Evolutionary conservation across 2,888 invertebrate species (phyloP).

Genomic region (Drosophila mulleri): DNA sequence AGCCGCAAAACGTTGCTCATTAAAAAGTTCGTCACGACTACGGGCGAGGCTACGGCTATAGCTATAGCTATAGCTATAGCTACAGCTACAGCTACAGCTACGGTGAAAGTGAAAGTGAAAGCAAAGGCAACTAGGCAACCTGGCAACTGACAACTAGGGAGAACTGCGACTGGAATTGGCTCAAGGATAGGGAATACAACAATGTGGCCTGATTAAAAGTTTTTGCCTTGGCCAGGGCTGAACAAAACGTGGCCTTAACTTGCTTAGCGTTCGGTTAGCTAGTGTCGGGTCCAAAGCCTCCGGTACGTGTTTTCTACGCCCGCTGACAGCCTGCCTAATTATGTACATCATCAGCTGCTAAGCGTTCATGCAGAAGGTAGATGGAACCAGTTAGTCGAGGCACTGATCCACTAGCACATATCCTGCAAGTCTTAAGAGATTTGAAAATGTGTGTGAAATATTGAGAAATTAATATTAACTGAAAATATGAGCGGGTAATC

Average conservation of each 20-base stretch:
- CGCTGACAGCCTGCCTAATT: conserved; percentile 56
- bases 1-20: conserved; percentile 80
- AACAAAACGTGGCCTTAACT: conserved; percentile 39
- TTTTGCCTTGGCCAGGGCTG: conserved; percentile 20
- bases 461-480: too few relatives aligned
- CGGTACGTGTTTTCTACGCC: conserved; percentile 27
- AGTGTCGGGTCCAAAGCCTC: conserved; percentile 34
- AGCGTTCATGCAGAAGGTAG: conserved; percentile 15
- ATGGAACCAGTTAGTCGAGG: neutral
- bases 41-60: conserved; percentile 33
- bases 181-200: conserved; percentile 26
- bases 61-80: too few relatives aligned
- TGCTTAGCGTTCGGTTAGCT: conserved; percentile 28
- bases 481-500: too few relatives aligned
- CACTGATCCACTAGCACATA: conserved; percentile 14
- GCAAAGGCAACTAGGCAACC: conserved; percentile 26
- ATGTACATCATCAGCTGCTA: conserved; percentile 31
- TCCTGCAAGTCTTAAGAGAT: neutral
- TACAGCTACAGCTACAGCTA: neutral
- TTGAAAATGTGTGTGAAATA: neutral
- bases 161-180: conserved; percentile 17
- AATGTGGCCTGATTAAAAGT: conserved; percentile 58
- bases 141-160: conserved; percentile 18
- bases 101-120: neutral
- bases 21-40: conserved; percentile 74